Base-by-base conservation (phyloP, 2,113 vertebrate species). In the Cynocephalus volans region DNA sequence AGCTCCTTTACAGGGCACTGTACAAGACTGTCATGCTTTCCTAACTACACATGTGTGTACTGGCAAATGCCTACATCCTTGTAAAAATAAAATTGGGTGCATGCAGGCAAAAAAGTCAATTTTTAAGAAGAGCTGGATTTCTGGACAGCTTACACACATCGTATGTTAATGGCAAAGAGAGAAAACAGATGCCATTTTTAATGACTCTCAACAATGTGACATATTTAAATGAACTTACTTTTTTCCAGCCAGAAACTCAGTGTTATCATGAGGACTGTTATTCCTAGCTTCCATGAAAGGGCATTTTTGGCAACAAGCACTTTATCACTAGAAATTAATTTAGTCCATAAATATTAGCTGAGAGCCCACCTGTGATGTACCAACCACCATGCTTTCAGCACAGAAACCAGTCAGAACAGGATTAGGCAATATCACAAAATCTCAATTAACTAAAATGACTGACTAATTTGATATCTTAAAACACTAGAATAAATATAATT, bases 401-500 rank as follows among this genome's bases (percentile, higher is more conserved):
- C 23, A 75, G 77, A 90, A 88, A 89, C 13, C 24, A 65, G 28
- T 45, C 65, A 92, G 80, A 87, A 92, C 8, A 50, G 41, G 36
- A 60, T 67, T 67, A 79, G 36, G 21, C 45, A 75, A 65, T 19
- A 23, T 83, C 23, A 58, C 33, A 62, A 76, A 84, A 67, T 90
- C n/a, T 79, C 82, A 95, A 7, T 67, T 9, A 75, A 92, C 23
- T 48, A 81, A 88, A 67, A 31, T 50, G 23, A 88, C 8, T 36
- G 36, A 58, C 56, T 92, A 88, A n/a, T 82, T 26, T 82, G 58
- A 82, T 67, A 24, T 69, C 33, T 92, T 67, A 76, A 82, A 95
- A 88, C 50, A 69, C 45, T 19, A 87, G 18, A 92, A 81, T 73
- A 81, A 73, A 85, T 50, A 48, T 65, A 92, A 58, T 75, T 80